A percentile compares a stretch with the other conserved stretches of the same genome.
These are phyloP conservation scores for Strix uralensis DNA, from an alignment of 2,113 vertebrate species.

Conservation along the genomic window DNA sequence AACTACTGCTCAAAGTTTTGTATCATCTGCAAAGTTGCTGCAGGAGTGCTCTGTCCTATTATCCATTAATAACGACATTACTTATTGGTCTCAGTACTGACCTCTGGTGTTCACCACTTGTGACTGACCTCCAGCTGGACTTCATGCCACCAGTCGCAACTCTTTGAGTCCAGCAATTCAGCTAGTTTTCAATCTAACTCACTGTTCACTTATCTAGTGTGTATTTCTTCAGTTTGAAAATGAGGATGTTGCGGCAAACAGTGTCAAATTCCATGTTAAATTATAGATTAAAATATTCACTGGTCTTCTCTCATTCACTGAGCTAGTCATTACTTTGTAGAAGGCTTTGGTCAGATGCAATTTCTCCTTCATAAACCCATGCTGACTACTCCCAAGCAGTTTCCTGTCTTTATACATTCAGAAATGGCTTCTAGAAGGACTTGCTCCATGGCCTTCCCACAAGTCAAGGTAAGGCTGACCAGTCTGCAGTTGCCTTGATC, in stretches of 20 bases:
- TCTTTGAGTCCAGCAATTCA: neutral
- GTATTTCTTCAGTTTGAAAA: neutral
- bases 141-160: neutral
- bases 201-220: neutral
- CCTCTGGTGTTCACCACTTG: neutral
- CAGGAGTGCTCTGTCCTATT: neutral
- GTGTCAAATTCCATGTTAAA: neutral
- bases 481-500: too few relatives aligned
- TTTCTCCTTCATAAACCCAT: neutral
- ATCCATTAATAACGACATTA: neutral
- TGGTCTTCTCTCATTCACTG: neutral
- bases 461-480: neutral
- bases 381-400: neutral
- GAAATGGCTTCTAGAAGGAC: neutral
- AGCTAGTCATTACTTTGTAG: neutral
- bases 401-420: neutral
- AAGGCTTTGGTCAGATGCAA: neutral
- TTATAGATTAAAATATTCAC: neutral
- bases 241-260: neutral
- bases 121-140: neutral
- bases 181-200: neutral
- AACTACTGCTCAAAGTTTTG: neutral
- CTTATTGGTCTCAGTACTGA: neutral
- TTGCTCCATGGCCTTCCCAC: neutral
- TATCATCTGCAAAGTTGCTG: neutral